Percentiles rank a stretch among this genome's conserved stretches.
Conservation (phyloP, 2,797 vertebrate genomes). For the Anguilla obscura region DNA sequence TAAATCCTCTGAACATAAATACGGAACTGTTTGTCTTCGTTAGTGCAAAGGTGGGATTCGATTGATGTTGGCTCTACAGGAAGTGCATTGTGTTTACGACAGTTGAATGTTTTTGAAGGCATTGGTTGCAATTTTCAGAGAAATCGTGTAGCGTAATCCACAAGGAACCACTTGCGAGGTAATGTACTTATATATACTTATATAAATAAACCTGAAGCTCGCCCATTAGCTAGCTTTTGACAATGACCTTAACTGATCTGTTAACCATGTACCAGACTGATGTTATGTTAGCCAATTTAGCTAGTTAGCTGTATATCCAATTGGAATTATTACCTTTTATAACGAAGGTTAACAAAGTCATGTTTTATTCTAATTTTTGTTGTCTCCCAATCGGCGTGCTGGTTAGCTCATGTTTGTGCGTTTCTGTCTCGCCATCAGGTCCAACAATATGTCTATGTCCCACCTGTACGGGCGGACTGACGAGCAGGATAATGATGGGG, state of each 20-base stretch:
- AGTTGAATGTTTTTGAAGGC: not conserved
- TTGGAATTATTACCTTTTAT: not conserved
- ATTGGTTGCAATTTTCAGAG: not conserved
- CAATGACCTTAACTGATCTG: not conserved
- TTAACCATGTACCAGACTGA: not conserved
- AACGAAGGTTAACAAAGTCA: not conserved
- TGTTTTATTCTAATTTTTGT: not conserved
- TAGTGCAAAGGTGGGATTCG: not conserved
- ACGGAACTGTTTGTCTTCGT: not conserved
- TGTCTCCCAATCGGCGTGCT: not conserved
- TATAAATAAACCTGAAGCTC: not conserved
- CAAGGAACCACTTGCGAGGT: not conserved
- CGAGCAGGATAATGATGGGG: constrained; percentile 84
- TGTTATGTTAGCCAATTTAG: not conserved
- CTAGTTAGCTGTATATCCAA: too few species aligned
- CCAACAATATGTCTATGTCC: constrained; percentile 86
- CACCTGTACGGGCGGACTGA: constrained; percentile 85
- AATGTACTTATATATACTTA: not conserved
- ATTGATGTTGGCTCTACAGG: constrained; percentile 7
- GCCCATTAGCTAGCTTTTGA: not conserved
- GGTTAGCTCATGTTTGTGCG: not conserved
- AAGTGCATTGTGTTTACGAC: constrained; percentile 1
- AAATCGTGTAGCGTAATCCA: not conserved
- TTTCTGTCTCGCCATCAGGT: not conserved
- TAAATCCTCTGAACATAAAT: not conserved